Evolutionary conservation across 2,888 invertebrate genomes (phyloP).

Genomic region (Dicyrtoma fusca): DNA sequence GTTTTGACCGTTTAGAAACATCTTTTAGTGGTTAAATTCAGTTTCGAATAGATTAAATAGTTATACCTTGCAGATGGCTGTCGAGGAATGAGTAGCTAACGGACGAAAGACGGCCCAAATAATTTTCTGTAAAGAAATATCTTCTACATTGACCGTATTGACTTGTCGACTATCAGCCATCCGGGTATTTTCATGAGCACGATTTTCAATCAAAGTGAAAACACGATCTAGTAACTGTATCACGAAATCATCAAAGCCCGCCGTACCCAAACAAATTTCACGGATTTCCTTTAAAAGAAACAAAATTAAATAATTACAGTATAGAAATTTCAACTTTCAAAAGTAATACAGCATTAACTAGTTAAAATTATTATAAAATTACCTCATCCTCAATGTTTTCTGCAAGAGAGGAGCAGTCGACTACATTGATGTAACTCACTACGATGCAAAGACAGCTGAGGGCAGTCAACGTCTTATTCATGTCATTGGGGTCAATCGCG

Average conservation of each 20-base stretch:
- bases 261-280: slow-evolving; percentile 75
- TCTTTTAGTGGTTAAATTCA: too few species aligned
- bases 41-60: too few species aligned
- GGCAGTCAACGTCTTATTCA: slow-evolving; percentile 70
- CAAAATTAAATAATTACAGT: slow-evolving; percentile 20
- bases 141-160: slow-evolving; percentile 64
- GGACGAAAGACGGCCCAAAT: slow-evolving; percentile 64
- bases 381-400: slow-evolving; percentile 71
- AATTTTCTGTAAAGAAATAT: slow-evolving; percentile 66
- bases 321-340: too few species aligned
- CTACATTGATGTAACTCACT: slow-evolving; percentile 76
- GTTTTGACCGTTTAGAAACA: too few species aligned
- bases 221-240: slow-evolving; percentile 80
- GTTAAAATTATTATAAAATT: too few species aligned
- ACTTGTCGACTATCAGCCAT: slow-evolving; percentile 60
- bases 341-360: too few species aligned
- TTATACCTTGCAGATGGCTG: slow-evolving; percentile 52
- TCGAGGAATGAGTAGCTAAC: slow-evolving; percentile 53
- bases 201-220: slow-evolving; percentile 72
- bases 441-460: slow-evolving; percentile 78
- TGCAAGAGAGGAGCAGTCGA: slow-evolving; percentile 80
- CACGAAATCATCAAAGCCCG: slow-evolving; percentile 86
- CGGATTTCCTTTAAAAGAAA: slow-evolving; percentile 70
- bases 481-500: slow-evolving; percentile 68
- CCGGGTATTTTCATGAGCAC: slow-evolving; percentile 70